Percentiles rank a stretch among this genome's conserved stretches.
phyloP scores from a whole-genome alignment of 2,888 invertebrate species.

The Lithophane semibrunnea region DNA sequence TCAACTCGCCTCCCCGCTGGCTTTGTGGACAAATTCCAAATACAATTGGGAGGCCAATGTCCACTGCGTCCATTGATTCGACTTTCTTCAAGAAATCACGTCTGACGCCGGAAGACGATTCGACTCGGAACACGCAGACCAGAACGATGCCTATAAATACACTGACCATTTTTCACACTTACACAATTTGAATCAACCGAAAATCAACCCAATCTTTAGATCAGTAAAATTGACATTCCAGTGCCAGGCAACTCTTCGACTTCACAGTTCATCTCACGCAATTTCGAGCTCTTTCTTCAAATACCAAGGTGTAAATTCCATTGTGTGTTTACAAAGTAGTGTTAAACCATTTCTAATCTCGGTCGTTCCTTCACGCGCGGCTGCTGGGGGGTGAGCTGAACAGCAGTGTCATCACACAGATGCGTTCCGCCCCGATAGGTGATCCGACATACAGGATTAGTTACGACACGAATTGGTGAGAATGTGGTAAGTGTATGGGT shows the following conservation, averaged over 20 bases:
- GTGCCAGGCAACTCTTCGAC: background rate
- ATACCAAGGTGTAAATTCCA: constrained; percentile 41
- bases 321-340: constrained; percentile 62
- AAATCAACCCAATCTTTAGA: constrained; percentile 61
- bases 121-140: constrained; percentile 85
- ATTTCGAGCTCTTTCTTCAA: constrained; percentile 55
- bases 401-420: constrained; percentile 84
- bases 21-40: constrained; percentile 70
- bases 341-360: constrained; percentile 79
- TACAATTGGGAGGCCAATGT: constrained; percentile 87
- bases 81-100: constrained; percentile 90
- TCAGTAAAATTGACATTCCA: background rate
- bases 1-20: constrained; percentile 50
- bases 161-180: constrained; percentile 75
- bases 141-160: constrained; percentile 80
- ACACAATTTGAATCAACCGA: constrained; percentile 45
- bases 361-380: constrained; percentile 82
- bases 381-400: constrained; percentile 78
- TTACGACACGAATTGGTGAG: constrained; percentile 56
- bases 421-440: constrained; percentile 87
- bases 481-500: constrained; percentile 18
- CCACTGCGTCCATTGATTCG: constrained; percentile 87
- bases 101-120: constrained; percentile 89
- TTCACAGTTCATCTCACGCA: background rate
- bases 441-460: constrained; percentile 70